Percentiles rank a stretch among this genome's conserved stretches.
Conservation (phyloP, 1,140 invertebrate genomes). For the Drosophila kurseongensis region DNA sequence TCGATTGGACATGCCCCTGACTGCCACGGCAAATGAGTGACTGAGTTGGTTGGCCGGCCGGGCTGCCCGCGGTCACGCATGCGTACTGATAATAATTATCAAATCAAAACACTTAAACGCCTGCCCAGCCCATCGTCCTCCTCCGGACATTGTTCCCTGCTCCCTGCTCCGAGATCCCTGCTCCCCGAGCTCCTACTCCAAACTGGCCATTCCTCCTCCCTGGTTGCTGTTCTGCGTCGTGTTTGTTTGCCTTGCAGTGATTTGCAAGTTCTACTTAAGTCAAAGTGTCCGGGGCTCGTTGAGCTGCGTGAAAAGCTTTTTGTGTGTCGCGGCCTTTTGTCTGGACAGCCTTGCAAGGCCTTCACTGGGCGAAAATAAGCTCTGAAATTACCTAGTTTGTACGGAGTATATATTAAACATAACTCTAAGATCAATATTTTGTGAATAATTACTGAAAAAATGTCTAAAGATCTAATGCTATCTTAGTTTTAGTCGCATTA, state of each 20-base stretch:
- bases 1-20: constrained; percentile 67
- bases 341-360: constrained; percentile 24
- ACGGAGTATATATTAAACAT: no score
- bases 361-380: constrained; percentile 6
- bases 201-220: neutral
- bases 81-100: constrained; percentile 84
- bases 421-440: no score
- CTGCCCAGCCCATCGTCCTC: constrained; percentile 66
- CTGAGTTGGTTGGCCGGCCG: constrained; percentile 3
- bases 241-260: constrained; percentile 80
- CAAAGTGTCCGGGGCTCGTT: constrained; percentile 61
- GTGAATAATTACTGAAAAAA: no score
- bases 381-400: neutral
- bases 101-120: constrained; percentile 84
- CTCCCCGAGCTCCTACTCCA: neutral
- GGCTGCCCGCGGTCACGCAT: constrained; percentile 73
- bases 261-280: constrained; percentile 82
- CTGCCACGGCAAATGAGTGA: neutral
- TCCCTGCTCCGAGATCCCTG: neutral
- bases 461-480: no score
- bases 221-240: constrained; percentile 42
- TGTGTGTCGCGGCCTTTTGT: constrained; percentile 56
- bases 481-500: no score
- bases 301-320: constrained; percentile 66
- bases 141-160: constrained; percentile 22